Evolutionary conservation across 2,888 invertebrate species (phyloP).

Genomic region (Plusia festucae): DNA sequence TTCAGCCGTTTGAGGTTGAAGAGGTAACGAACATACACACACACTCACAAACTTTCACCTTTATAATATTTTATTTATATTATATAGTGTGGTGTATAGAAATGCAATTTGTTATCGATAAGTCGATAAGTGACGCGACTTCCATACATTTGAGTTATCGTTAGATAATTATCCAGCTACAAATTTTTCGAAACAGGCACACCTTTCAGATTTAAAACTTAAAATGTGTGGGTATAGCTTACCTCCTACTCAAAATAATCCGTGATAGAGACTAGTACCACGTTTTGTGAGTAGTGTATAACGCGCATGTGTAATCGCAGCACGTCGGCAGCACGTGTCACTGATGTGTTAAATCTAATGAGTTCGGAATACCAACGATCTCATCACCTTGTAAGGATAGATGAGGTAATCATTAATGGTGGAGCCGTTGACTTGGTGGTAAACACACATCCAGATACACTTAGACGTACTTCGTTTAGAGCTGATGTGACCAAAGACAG

Average conservation of each 20-base stretch:
- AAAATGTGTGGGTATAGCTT: not conserved
- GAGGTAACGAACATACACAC: no score
- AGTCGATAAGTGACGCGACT: no score
- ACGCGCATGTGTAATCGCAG: constrained; percentile 18
- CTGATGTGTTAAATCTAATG: constrained; percentile 46
- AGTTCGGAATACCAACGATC: constrained; percentile 38
- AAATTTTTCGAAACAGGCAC: no score
- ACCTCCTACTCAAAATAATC: not conserved
- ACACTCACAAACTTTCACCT: no score
- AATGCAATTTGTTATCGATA: no score
- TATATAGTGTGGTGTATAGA: no score
- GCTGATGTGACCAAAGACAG: no score
- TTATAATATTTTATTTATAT: no score
- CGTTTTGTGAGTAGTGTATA: not conserved
- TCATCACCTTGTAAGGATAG: constrained; percentile 32
- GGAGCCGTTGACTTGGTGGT: constrained; percentile 1
- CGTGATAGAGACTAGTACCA: not conserved
- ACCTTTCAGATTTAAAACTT: not conserved
- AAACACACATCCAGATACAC: not conserved
- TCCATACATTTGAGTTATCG: no score
- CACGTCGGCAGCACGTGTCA: constrained; percentile 38
- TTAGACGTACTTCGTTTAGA: no score
- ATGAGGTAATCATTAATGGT: constrained; percentile 35
- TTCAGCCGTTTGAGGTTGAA: no score
- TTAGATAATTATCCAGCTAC: no score